These are phyloP conservation scores for Ascaphus truei DNA, from an alignment of 2,113 vertebrate species.

Conservation along the genomic window DNA sequence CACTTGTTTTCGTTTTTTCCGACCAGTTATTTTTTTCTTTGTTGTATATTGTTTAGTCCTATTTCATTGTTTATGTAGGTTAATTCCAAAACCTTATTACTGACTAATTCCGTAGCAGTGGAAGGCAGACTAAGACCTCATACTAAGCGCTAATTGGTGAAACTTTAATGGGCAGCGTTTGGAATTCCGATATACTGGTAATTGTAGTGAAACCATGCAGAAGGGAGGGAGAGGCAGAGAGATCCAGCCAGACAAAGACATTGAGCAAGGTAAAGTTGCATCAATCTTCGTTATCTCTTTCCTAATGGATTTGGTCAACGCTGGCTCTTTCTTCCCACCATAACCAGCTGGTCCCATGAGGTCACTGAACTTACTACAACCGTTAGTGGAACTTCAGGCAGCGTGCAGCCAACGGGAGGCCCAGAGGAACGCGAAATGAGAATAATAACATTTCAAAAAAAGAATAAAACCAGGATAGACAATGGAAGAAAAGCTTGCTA, in stretches of 20 bases:
- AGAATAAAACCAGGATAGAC: neutral
- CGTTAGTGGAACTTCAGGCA: neutral
- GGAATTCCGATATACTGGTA: neutral
- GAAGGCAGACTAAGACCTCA: too few species aligned
- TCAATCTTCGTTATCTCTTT: slow-evolving; percentile 3
- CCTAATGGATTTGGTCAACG: neutral
- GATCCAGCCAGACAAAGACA: neutral
- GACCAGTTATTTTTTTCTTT: too few species aligned
- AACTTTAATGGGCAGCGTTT: neutral
- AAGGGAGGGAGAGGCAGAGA: neutral
- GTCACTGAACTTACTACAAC: neutral
- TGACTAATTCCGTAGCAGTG: too few species aligned
- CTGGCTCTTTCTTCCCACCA: neutral
- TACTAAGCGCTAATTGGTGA: neutral
- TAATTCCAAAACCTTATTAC: too few species aligned
- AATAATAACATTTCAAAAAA: neutral
- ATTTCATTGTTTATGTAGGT: too few species aligned
- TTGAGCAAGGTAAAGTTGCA: neutral
- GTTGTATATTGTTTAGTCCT: too few species aligned
- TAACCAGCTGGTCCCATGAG: slow-evolving; percentile 9
- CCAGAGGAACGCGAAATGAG: neutral
- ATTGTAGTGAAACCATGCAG: neutral
- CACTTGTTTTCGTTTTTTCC: too few species aligned
- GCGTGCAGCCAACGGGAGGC: neutral
- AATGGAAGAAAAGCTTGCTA: neutral